Conservation (phyloP, 2,888 invertebrate species). For the Chymomyza fuscimana region DNA sequence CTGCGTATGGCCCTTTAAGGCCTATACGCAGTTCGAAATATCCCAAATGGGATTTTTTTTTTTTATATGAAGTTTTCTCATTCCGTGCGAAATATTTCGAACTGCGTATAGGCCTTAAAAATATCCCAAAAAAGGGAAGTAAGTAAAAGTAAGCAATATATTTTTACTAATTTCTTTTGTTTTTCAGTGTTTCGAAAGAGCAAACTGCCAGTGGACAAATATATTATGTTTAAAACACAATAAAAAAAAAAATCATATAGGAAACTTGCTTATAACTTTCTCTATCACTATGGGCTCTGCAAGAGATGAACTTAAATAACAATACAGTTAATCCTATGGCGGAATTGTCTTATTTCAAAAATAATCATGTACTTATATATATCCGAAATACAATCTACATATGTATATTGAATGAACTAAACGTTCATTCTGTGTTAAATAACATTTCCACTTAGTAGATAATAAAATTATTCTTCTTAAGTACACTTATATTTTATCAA, state of each 20-base stretch:
- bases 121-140: too few relatives aligned
- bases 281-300: not conserved
- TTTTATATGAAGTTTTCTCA: too few relatives aligned
- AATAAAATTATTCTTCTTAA: not conserved
- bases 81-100: too few relatives aligned
- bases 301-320: not conserved
- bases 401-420: not conserved
- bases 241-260: not conserved
- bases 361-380: not conserved
- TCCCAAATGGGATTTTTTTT: too few relatives aligned
- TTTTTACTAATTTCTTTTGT: not conserved
- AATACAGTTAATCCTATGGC: not conserved
- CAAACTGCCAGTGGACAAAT: slow-evolving; percentile 4
- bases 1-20: too few relatives aligned
- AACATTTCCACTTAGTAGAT: not conserved
- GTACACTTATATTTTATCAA: not conserved
- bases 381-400: not conserved
- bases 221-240: not conserved
- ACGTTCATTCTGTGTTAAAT: not conserved
- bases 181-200: slow-evolving; percentile 4
- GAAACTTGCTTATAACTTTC: not conserved
- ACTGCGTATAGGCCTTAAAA: too few relatives aligned
- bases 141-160: not conserved
- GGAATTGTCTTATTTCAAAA: not conserved
- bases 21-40: too few relatives aligned